phyloP scores from a whole-genome alignment of 2,888 invertebrate genomes.

The Polylopha cassiicola region DNA sequence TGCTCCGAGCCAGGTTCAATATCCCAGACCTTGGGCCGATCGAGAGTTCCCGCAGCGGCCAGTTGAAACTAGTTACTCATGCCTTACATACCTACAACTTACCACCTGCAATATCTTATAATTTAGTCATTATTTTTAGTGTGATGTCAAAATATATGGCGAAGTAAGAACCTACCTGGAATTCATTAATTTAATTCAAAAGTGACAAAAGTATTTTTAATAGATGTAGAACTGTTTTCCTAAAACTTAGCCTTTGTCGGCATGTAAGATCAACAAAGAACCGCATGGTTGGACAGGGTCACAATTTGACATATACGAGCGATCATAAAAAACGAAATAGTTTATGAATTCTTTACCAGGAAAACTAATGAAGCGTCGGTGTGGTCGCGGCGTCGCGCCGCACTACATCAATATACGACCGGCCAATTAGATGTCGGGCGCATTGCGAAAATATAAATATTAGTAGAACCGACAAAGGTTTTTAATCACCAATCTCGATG shows the following conservation, averaged over 20 bases:
- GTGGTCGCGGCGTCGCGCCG: constrained; percentile 57
- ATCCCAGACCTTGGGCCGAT: constrained; percentile 74
- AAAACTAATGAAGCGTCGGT: constrained; percentile 70
- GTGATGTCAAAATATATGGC: constrained; percentile 37
- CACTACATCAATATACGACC: constrained; percentile 63
- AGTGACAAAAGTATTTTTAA: constrained; percentile 24
- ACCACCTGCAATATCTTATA: constrained; percentile 61
- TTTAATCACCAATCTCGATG: constrained; percentile 75
- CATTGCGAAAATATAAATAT: constrained; percentile 77
- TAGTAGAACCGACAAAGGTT: constrained; percentile 78
- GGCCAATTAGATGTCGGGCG: constrained; percentile 75
- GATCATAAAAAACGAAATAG: constrained; percentile 58
- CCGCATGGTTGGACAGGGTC: constrained; percentile 40
- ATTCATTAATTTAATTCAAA: too few relatives aligned
- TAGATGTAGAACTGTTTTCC: too few relatives aligned
- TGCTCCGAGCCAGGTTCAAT: constrained; percentile 71
- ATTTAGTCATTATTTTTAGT: constrained; percentile 58
- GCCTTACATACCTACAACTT: constrained; percentile 28
- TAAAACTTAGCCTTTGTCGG: too few relatives aligned
- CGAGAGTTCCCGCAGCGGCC: constrained; percentile 54
- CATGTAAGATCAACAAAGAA: constrained; percentile 39
- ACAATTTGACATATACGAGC: constrained; percentile 59
- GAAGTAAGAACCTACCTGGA: too few relatives aligned
- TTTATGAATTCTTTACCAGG: constrained; percentile 71
- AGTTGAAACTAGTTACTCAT: constrained; percentile 65